These are phyloP conservation scores for Sussaba pulchella DNA, from an alignment of 2,888 invertebrate genomes.

Conservation along the genomic window DNA sequence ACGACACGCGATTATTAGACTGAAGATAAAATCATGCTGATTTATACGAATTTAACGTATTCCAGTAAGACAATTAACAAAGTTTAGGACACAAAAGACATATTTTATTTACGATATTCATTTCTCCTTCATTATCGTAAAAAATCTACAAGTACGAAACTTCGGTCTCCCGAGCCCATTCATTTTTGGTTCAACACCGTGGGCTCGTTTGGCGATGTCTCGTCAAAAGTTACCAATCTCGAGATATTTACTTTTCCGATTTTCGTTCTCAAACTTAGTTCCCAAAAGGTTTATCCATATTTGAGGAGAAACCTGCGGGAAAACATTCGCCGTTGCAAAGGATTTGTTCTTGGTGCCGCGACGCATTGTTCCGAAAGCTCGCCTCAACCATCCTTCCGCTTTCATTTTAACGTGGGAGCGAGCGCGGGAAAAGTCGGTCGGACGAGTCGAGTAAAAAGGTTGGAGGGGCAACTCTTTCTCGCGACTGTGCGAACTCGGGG, in stretches of 20 bases:
- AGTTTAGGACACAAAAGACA: too few relatives aligned
- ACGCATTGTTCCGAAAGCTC: background rate
- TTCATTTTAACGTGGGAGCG: conserved; percentile 1
- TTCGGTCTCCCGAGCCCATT: too few relatives aligned
- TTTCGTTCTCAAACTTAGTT: background rate
- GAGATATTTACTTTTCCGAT: background rate
- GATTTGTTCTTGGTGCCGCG: background rate
- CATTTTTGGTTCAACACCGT: too few relatives aligned
- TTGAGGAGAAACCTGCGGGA: background rate
- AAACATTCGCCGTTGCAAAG: conserved; percentile 1
- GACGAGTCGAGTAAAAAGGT: conserved; percentile 20
- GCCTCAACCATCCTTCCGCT: background rate
- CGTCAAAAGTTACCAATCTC: conserved; percentile 7
- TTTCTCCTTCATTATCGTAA: too few relatives aligned
- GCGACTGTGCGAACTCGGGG: background rate
- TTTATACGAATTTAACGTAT: too few relatives aligned
- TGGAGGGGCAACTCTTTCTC: conserved; percentile 22
- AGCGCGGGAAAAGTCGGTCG: background rate
- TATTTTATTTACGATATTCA: too few relatives aligned
- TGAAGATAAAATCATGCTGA: too few relatives aligned
- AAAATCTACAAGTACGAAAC: too few relatives aligned
- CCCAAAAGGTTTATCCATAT: background rate
- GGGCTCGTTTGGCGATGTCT: too few relatives aligned
- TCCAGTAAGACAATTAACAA: too few relatives aligned
- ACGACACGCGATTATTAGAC: too few relatives aligned